Base-by-base conservation (phyloP, 2,888 invertebrate genomes). In the Epistrophe eligans region DNA sequence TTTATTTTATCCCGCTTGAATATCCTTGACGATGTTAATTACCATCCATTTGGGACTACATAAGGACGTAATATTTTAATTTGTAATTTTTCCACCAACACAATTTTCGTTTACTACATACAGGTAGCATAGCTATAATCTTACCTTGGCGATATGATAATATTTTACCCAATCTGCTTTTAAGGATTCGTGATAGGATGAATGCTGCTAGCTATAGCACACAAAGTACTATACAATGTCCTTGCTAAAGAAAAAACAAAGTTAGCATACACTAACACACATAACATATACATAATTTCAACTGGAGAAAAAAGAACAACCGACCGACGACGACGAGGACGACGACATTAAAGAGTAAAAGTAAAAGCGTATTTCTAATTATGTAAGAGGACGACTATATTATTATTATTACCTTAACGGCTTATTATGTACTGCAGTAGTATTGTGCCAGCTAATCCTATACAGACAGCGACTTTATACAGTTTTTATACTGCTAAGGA, bases 31-130 rank as follows among this genome's bases (percentile, higher is more conserved):
- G 74, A 83, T 79, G 87, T 87, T 87, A 87, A 87, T 87, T 87
- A 87, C 79, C 83, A 66, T 79, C 83, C 83, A 83, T 87, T 83
- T 72, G 79, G 72, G 79, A 79, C 62, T 85, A 81, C 81, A 77
- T 77, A 81, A 81, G 70, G 74, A 85, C 48, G 83, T 87, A 76
- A 83, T 83, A 87, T 83, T 87, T 79, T 87, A 87, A 87, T 87
- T 83, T 82, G 70, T 38, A 74, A 81, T 73, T 84, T 71, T 73
- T 60, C 28, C 48, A 10, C 19, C 48, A 17, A 19, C 35, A 17
- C n/a, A 57, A 35, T 40, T 24, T 48, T 43, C 32, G 4, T 50
- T 66, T 38, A 38, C 24, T 19, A 32, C 5, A 32, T 35, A 24
- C 24, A 24, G 24, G 24, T 24, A 24, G 24, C n/a, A 3, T 24